Conservation (phyloP, 1,140 invertebrate genomes). For the Hylyphantes graminicola region DNA sequence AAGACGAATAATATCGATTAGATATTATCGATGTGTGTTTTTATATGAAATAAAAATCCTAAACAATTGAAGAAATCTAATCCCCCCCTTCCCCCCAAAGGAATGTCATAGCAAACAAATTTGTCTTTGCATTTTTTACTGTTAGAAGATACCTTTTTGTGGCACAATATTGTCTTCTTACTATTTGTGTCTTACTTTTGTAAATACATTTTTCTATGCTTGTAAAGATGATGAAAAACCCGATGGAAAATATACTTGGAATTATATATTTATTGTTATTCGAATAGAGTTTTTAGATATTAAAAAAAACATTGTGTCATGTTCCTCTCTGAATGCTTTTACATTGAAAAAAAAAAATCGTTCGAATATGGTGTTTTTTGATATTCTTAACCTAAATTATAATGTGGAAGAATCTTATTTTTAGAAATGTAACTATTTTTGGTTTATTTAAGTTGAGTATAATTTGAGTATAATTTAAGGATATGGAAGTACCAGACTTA, state of each 20-base stretch:
- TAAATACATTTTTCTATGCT: slow-evolving; percentile 31
- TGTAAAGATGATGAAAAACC: neutral
- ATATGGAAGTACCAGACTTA: too few species aligned
- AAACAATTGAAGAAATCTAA: neutral
- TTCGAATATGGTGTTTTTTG: too few species aligned
- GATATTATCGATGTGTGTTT: slow-evolving; percentile 8
- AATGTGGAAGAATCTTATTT: too few species aligned
- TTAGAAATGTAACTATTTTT: too few species aligned
- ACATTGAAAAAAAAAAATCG: too few species aligned
- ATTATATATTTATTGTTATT: neutral
- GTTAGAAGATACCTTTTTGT: slow-evolving; percentile 22
- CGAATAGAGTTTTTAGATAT: too few species aligned
- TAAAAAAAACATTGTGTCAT: too few species aligned
- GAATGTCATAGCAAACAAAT: neutral
- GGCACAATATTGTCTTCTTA: slow-evolving; percentile 31
- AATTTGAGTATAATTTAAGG: too few species aligned
- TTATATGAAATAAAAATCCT: slow-evolving; percentile 4
- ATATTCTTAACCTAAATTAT: too few species aligned
- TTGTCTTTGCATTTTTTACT: slow-evolving; percentile 39
- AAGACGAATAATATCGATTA: neutral
- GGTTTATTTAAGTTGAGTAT: too few species aligned
- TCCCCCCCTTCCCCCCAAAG: neutral
- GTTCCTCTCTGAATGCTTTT: too few species aligned
- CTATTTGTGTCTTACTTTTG: slow-evolving; percentile 24
- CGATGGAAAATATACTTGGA: neutral